A percentile compares a stretch with the other conserved stretches of the same genome.
phyloP scores from a whole-genome alignment of 64 coral and sea anemone species.

The Trachythela sp. region DNA sequence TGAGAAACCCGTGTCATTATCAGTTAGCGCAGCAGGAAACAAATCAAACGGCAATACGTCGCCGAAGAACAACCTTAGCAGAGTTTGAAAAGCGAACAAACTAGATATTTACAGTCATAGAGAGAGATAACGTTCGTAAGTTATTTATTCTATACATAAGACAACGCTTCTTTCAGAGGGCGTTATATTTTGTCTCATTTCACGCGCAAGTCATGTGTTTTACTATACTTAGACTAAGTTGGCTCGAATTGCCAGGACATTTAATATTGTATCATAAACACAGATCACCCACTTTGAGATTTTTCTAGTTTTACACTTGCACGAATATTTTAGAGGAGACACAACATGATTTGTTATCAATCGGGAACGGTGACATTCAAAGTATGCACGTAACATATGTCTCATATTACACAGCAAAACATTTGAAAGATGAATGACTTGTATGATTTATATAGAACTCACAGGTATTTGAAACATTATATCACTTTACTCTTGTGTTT shows the following conservation, averaged over 20 bases:
- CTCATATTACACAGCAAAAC: background rate
- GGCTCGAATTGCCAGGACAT: background rate
- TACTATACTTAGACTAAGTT: background rate
- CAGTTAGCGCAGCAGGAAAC: background rate
- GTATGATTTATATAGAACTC: background rate
- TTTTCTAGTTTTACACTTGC: background rate
- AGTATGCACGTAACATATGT: background rate
- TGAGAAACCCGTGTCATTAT: conserved; percentile 4
- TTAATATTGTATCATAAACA: background rate
- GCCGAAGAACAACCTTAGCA: background rate
- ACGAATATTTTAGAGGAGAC: background rate
- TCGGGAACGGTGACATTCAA: background rate
- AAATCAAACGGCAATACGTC: background rate
- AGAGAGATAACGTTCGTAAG: conserved; percentile 6
- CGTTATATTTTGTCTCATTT: background rate
- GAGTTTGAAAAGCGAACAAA: background rate
- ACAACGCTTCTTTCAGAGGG: background rate
- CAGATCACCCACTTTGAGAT: background rate
- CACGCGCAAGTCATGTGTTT: background rate
- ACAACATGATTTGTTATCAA: background rate
- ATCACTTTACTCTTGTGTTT: background rate
- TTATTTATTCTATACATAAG: conserved; percentile 11
- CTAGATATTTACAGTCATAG: background rate
- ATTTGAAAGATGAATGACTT: background rate
- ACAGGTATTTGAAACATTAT: background rate